These are phyloP conservation scores for Cuniculus paca DNA, from an alignment of 2,797 vertebrate genomes.

Conservation along the genomic window DNA sequence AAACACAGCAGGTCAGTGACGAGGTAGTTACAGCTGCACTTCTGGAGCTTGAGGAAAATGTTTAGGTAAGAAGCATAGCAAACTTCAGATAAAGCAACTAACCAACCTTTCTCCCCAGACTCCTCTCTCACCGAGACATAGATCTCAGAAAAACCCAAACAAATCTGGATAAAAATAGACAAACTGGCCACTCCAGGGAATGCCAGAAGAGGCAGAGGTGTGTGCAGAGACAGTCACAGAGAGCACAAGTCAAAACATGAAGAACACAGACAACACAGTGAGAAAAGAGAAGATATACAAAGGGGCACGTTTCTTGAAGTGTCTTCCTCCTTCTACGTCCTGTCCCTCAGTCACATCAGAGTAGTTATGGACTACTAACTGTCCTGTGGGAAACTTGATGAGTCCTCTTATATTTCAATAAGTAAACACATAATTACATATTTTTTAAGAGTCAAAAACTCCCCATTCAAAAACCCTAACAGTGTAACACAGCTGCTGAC, in stretches of 20 bases:
- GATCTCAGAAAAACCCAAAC: conserved; percentile 43
- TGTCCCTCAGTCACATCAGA: neutral
- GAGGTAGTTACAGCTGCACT: neutral
- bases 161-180: neutral
- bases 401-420: neutral
- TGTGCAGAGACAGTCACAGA: neutral
- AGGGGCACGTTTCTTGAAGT: neutral
- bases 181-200: neutral
- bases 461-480: neutral
- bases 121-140: neutral
- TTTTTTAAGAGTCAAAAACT: neutral
- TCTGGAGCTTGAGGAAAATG: too few species aligned
- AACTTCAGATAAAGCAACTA: neutral
- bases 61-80: neutral
- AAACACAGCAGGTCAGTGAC: neutral
- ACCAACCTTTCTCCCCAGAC: neutral
- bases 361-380: neutral
- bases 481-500: neutral
- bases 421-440: neutral
- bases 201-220: neutral
- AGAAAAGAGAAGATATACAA: neutral
- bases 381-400: neutral
- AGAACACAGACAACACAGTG: neutral
- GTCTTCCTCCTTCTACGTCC: neutral
- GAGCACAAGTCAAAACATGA: neutral